phyloP scores from a whole-genome alignment of 35 echinoderm and acorn worm genomes.

The Apostichopus japonicus region DNA sequence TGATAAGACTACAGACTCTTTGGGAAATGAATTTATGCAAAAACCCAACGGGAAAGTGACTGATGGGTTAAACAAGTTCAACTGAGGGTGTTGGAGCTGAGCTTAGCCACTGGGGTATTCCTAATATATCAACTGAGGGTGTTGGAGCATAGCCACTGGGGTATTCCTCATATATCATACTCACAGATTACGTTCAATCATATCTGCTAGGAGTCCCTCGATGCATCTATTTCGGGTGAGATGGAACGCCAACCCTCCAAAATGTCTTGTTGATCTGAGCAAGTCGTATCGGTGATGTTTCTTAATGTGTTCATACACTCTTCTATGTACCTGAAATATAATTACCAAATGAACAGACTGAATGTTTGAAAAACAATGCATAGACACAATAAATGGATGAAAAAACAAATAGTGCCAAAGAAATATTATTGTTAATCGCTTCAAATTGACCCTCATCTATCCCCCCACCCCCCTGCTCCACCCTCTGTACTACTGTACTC shows the following conservation, averaged over 20 bases:
- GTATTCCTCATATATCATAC: background rate
- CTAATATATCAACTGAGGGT: background rate
- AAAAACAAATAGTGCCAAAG: too few species aligned
- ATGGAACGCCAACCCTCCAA: constrained; percentile 90
- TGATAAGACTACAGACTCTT: too few species aligned
- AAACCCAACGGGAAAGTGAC: background rate
- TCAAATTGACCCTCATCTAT: too few species aligned
- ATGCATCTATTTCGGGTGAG: constrained; percentile 72
- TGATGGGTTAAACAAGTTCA: background rate
- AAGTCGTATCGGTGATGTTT: constrained; percentile 62
- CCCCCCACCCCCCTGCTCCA: too few species aligned
- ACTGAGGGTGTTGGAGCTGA: too few species aligned
- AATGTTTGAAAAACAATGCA: background rate
- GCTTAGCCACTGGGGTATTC: background rate
- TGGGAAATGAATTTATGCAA: too few species aligned
- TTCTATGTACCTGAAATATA: constrained; percentile 77
- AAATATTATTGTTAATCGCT: too few species aligned
- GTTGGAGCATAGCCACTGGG: background rate
- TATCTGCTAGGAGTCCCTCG: constrained; percentile 84
- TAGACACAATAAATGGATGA: too few species aligned
- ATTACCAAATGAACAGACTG: background rate
- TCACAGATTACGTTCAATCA: constrained; percentile 94
- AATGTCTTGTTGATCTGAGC: constrained; percentile 90
- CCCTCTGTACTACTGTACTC: too few species aligned
- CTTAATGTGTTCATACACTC: constrained; percentile 77